Evolutionary conservation across 2,797 vertebrate species (phyloP).

Genomic region (Rhinophrynus dorsalis): DNA sequence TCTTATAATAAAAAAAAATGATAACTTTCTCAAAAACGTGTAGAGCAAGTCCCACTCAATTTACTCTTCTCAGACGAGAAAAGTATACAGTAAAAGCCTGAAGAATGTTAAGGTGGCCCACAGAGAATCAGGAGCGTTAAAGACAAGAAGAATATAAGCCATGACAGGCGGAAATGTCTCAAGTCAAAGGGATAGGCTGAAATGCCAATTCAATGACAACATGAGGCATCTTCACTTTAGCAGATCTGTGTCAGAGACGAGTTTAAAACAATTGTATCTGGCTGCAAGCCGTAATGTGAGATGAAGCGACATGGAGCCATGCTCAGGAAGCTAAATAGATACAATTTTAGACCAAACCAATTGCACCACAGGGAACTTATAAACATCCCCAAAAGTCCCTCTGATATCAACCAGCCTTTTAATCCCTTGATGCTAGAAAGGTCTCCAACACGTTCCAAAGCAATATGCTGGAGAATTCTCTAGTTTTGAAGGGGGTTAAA

Average conservation of each 20-base stretch:
- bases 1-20: conserved; percentile 48
- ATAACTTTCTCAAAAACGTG: conserved; percentile 53
- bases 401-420: no score
- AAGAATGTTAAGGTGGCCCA: conserved; percentile 36
- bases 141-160: conserved; percentile 53
- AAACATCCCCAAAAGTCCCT: no score
- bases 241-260: conserved; percentile 47
- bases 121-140: conserved; percentile 52
- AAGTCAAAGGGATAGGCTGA: conserved; percentile 59
- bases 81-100: conserved; percentile 34
- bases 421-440: no score
- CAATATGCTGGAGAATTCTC: no score
- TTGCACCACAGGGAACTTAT: no score
- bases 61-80: conserved; percentile 49
- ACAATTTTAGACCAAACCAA: no score
- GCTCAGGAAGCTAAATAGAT: no score
- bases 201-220: conserved; percentile 52
- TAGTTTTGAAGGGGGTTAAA: no score
- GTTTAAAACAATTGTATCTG: conserved; percentile 45
- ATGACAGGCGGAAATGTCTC: conserved; percentile 61
- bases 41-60: conserved; percentile 53
- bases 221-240: conserved; percentile 42
- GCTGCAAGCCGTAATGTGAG: neutral
- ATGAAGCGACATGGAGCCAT: neutral
- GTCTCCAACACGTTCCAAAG: no score